Evolutionary conservation across 2,888 invertebrate species (phyloP), one percentile per base, ranked within the genome.

Genomic region (Hypolimnas misippus): DNA sequence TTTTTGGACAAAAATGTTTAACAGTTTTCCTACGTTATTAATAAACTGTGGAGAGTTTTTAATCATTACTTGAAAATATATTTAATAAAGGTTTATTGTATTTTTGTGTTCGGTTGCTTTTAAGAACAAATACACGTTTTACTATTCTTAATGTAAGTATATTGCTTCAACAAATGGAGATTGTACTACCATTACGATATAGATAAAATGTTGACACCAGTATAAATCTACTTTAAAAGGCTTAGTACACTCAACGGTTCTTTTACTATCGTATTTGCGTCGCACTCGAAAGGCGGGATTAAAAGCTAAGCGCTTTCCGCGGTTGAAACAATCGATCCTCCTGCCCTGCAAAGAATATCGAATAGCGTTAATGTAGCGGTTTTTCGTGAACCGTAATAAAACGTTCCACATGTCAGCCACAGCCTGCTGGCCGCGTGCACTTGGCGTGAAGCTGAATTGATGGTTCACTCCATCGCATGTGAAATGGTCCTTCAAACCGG

Each of bases 401-500:
- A 86, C 85, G 83, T 83, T 88, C 88, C 86, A 84, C 86, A 87
- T 87, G 88, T 90, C 89, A 83, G 75, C 77, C 82, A 72, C 88
- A 87, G 68, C 77, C 75, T n/a, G n/a, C n/a, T n/a, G 78, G 76
- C 82, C 84, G 84, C 86, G 86, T 87, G 89, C 87, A 87, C 84
- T 81, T 86, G 87, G 88, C 88, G 83, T 85, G 83, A 84, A 85
- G 79, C 87, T 81, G 87, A 88, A 90, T 90, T 90, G 89, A 90
- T 90, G 87, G 88, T 84, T 86, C 89, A 84, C 89, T 88, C 87
- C 87, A 86, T 88, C 85, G 86, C 79, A 87, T 84, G 86, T 83
- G 87, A 87, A 90, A 89, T 88, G 89, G 88, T 84, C 87, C 89
- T 89, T 89, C 89, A 89, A 88, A 90, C 86, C 82, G 86, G 83